Percentiles rank a stretch among this genome's conserved stretches.
These are phyloP conservation scores for Microcebus griseorufus DNA, from an alignment of 2,113 vertebrate species.

Conservation along the genomic window DNA sequence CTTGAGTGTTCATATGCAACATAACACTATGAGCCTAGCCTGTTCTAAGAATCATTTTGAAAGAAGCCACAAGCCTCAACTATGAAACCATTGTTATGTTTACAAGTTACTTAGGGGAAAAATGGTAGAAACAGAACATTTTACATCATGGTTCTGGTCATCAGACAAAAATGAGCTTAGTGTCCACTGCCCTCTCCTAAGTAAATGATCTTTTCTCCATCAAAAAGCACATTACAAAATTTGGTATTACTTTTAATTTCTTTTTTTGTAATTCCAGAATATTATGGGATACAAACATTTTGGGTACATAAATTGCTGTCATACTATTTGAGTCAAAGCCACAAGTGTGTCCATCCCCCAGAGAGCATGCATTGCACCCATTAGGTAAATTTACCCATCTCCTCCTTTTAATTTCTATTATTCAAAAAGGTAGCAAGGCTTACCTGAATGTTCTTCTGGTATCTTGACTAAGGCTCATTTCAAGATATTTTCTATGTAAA, in stretches of 20 bases:
- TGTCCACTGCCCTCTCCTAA: fast-evolving
- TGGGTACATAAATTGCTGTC: too few species aligned
- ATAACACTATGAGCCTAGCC: not conserved
- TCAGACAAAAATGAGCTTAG: not conserved
- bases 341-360: too few species aligned
- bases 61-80: not conserved
- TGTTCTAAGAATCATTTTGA: not conserved
- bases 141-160: not conserved
- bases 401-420: not conserved
- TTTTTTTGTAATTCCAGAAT: too few species aligned
- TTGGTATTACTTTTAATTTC: not conserved
- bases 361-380: too few species aligned
- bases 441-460: not conserved
- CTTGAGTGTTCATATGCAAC: not conserved
- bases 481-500: constrained; percentile 4
- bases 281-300: too few species aligned
- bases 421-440: not conserved
- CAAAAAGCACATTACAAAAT: not conserved
- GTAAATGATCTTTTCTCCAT: not conserved
- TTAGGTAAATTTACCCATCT: too few species aligned
- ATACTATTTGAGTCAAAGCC: too few species aligned
- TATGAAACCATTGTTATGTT: not conserved
- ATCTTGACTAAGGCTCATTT: not conserved
- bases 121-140: not conserved
- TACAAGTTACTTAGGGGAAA: not conserved